Percentiles rank a stretch among this genome's conserved stretches.
Evolutionary conservation across 2,113 vertebrate genomes (phyloP).

Genomic region (Indicator indicator): DNA sequence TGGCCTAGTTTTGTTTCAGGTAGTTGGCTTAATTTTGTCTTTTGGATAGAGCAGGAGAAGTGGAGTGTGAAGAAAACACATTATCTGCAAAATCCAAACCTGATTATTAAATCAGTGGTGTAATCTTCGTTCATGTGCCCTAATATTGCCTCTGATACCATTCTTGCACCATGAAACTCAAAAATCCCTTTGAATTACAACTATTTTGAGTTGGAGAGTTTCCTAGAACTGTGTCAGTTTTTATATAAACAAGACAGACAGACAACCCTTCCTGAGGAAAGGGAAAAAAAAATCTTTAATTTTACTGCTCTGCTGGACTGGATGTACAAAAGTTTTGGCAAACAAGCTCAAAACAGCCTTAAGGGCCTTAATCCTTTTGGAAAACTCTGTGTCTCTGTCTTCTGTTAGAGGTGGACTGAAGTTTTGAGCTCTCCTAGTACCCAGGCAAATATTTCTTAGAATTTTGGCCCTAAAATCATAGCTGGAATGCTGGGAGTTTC

Average conservation of each 20-base stretch:
- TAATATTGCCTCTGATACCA: not conserved
- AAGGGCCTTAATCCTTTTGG: slow-evolving; percentile 4
- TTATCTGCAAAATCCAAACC: not conserved
- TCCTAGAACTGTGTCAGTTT: not conserved
- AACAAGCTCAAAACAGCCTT: not conserved
- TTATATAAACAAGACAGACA: not conserved
- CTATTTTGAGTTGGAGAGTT: not conserved
- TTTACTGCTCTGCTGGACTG: not conserved
- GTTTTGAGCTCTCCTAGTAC: not conserved
- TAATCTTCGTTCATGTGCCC: not conserved
- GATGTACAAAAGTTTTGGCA: not conserved
- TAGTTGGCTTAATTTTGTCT: not conserved
- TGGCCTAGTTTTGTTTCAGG: not conserved
- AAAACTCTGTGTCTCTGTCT: not conserved
- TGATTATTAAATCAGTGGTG: not conserved
- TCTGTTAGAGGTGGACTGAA: not conserved
- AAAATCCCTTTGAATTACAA: not conserved
- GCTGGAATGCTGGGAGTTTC: not conserved
- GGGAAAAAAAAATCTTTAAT: not conserved
- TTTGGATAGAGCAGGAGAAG: not conserved
- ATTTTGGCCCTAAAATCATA: not conserved
- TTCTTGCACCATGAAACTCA: not conserved
- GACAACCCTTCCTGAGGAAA: not conserved
- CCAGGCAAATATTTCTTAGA: not conserved
- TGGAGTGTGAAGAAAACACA: not conserved